phyloP scores from a whole-genome alignment of 2,888 invertebrate species.

The Ptychoptera contaminata region DNA sequence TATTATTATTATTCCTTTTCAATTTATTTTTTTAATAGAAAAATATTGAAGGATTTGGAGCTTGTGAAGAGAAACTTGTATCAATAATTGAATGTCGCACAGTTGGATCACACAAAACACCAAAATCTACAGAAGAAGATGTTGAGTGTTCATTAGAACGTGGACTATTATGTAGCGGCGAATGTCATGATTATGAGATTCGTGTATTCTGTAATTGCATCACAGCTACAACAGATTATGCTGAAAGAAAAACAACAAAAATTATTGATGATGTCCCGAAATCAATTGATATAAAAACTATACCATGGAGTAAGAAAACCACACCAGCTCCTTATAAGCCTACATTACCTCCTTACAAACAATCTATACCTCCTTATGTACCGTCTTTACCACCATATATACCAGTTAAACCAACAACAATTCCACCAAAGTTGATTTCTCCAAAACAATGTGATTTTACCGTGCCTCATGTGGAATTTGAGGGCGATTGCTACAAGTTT shows the following conservation, averaged over 20 bases:
- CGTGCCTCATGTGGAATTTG: slow-evolving; percentile 42
- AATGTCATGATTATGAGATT: slow-evolving; percentile 72
- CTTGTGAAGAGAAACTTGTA: slow-evolving; percentile 47
- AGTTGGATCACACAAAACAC: slow-evolving; percentile 38
- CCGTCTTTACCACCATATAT: neutral
- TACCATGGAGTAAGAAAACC: neutral
- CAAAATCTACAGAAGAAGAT: slow-evolving; percentile 55
- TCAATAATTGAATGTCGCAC: slow-evolving; percentile 62
- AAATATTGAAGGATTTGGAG: slow-evolving; percentile 31
- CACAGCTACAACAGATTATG: neutral
- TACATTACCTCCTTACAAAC: neutral
- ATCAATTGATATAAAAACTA: neutral
- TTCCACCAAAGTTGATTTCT: neutral
- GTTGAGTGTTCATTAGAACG: slow-evolving; percentile 59
- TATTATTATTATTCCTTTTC: slow-evolving; percentile 1
- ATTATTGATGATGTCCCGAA: neutral
- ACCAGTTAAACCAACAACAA: neutral
- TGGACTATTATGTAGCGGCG: slow-evolving; percentile 51
- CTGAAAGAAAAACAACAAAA: neutral
- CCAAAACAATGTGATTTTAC: slow-evolving; percentile 26
- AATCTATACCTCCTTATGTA: neutral
- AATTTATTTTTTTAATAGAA: slow-evolving; percentile 8
- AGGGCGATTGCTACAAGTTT: slow-evolving; percentile 50
- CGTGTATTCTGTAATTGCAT: slow-evolving; percentile 53
- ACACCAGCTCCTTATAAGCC: neutral